These are phyloP conservation scores for Lithophane semibrunnea DNA, from an alignment of 2,888 invertebrate genomes.

Conservation along the genomic window DNA sequence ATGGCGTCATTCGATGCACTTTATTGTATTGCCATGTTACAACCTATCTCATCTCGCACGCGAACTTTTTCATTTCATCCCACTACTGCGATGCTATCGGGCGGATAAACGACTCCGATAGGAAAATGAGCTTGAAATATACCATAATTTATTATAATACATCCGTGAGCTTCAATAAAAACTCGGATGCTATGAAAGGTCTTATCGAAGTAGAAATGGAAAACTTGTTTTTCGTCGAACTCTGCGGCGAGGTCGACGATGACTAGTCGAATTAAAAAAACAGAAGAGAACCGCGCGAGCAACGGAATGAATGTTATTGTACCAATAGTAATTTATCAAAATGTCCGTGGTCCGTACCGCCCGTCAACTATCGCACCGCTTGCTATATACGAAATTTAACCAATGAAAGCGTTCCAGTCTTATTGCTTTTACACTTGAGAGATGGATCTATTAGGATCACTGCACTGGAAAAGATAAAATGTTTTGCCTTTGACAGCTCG, in stretches of 20 bases:
- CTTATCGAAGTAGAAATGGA: slow-evolving; percentile 73
- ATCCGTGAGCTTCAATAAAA: slow-evolving; percentile 60
- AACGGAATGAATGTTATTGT: slow-evolving; percentile 84
- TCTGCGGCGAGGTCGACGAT: slow-evolving; percentile 74
- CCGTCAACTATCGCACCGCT: slow-evolving; percentile 71
- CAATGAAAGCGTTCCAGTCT: slow-evolving; percentile 75
- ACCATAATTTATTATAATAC: slow-evolving; percentile 55
- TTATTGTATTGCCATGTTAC: slow-evolving; percentile 70
- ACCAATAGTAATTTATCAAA: slow-evolving; percentile 87
- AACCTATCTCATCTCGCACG: slow-evolving; percentile 67
- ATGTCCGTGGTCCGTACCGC: slow-evolving; percentile 77
- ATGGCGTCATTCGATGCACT: slow-evolving; percentile 75
- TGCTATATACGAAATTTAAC: slow-evolving; percentile 73
- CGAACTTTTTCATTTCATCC: slow-evolving; percentile 65
- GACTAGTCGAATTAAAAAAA: slow-evolving; percentile 83
- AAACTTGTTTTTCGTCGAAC: slow-evolving; percentile 78
- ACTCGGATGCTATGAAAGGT: slow-evolving; percentile 69
- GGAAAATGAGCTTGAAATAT: slow-evolving; percentile 58
- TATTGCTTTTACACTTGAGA: slow-evolving; percentile 78
- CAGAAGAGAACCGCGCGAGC: slow-evolving; percentile 75
- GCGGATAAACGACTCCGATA: slow-evolving; percentile 60
- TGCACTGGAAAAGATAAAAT: slow-evolving; percentile 76
- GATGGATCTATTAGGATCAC: slow-evolving; percentile 79
- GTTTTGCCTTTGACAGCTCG: slow-evolving; percentile 76
- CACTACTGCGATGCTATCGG: slow-evolving; percentile 59